These are phyloP conservation scores for Amphimallon solstitiale DNA, from an alignment of 2,888 invertebrate species.

Conservation along the genomic window DNA sequence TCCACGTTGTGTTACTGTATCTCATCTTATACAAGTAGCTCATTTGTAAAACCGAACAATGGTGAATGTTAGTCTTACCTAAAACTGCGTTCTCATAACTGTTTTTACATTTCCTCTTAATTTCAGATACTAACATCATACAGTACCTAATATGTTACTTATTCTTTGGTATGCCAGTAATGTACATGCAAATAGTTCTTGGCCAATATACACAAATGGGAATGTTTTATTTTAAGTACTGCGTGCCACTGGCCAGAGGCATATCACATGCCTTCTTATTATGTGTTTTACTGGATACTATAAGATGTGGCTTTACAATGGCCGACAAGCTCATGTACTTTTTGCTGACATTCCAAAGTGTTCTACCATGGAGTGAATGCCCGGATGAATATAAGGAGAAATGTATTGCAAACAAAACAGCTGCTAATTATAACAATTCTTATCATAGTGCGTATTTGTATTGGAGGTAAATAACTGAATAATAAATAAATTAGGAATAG, in stretches of 20 bases:
- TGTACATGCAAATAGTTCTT: slow-evolving; percentile 41
- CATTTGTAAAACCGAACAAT: no score
- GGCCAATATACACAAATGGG: slow-evolving; percentile 43
- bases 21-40: no score
- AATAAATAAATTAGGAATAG: not conserved
- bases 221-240: slow-evolving; percentile 35
- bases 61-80: no score
- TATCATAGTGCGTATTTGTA: slow-evolving; percentile 30
- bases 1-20: no score
- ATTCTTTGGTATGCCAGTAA: slow-evolving; percentile 41
- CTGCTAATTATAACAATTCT: not conserved
- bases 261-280: slow-evolving; percentile 33
- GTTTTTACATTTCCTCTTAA: not conserved
- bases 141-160: slow-evolving; percentile 37
- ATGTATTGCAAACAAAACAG: slow-evolving; percentile 23
- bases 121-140: slow-evolving; percentile 40
- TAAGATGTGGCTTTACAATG: slow-evolving; percentile 26
- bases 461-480: slow-evolving; percentile 37
- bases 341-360: slow-evolving; percentile 34
- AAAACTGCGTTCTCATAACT: no score
- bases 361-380: slow-evolving; percentile 40
- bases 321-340: slow-evolving; percentile 42
- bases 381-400: slow-evolving; percentile 23
- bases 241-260: slow-evolving; percentile 36
- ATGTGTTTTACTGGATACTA: slow-evolving; percentile 35